A percentile compares a stretch with the other conserved stretches of the same genome.
These are phyloP conservation scores for Epizoanthus illoricatus DNA, from an alignment of 92 coral and sea anemone genomes.

Conservation along the genomic window DNA sequence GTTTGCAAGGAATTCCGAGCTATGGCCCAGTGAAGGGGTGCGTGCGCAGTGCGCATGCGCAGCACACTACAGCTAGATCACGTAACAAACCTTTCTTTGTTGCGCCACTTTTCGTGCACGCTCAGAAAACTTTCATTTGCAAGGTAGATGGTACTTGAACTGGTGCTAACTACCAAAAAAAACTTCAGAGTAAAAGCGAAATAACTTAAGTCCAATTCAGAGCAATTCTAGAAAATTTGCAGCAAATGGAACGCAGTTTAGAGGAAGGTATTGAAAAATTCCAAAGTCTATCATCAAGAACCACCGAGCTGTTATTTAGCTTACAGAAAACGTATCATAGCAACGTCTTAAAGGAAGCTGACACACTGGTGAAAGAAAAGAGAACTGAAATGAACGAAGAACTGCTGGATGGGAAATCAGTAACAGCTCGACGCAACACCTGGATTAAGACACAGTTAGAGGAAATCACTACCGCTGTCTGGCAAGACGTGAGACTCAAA, in stretches of 20 bases:
- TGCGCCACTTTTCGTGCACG: neutral
- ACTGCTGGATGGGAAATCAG: conserved; percentile 5
- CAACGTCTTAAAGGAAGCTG: conserved; percentile 9
- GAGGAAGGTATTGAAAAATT: conserved; percentile 5
- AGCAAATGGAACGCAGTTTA: conserved; percentile 10
- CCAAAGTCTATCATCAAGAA: neutral
- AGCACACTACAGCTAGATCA: neutral
- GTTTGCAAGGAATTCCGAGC: neutral
- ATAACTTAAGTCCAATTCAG: too few species aligned
- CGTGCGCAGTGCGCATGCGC: neutral
- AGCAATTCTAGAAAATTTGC: too few species aligned
- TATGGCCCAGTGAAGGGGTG: neutral
- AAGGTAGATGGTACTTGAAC: neutral
- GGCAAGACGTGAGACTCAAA: conserved; percentile 33
- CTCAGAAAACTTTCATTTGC: neutral
- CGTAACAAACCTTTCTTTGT: neutral
- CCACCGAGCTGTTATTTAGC: conserved; percentile 11
- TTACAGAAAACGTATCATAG: conserved; percentile 19
- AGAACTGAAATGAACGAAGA: conserved; percentile 25
- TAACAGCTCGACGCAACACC: conserved; percentile 1
- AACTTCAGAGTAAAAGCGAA: neutral
- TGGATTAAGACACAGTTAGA: conserved; percentile 32
- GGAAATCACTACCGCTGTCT: conserved; percentile 33
- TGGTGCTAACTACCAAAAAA: neutral
- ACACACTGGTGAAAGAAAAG: neutral